Evolutionary conservation across 2,113 vertebrate genomes (phyloP), one percentile per base, ranked within the genome.

Genomic region (Salvelinus namaycush): DNA sequence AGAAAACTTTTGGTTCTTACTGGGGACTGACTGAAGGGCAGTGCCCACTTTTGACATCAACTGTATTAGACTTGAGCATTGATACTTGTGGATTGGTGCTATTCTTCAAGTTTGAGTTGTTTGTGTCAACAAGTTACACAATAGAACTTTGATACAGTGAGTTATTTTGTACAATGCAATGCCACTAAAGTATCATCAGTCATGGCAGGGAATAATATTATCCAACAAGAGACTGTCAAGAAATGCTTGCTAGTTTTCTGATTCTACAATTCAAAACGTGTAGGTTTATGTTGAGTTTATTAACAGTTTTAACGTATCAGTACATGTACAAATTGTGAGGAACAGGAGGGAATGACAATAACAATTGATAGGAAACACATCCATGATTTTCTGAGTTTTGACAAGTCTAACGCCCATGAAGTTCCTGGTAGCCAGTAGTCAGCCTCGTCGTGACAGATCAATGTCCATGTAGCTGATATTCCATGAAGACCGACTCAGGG

Each of bases 301-400:
- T 83, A 77, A 81, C 71, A 76, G 34, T 44, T 86, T 89, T 90
- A 91, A 91, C 87, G 87, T 86, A 91, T 79, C 59, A 68, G 72
- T 29, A 79, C 85, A 90, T 89, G 83, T 87, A 91, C 82, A 91
- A 89, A 84, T 74, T 59, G 75, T 18, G 65, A 78, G 70, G 75
- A 70, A 71, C 76, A 82, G 12, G 20, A 80, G 31, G 22, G 27
- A n/a, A 62, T 75, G 5, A 71, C 69, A 82, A 81, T 68, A 79
- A 75, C 60, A 81, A 39, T 62, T 8, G 34, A 34, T 27, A 34
- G 24, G 77, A 77, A 69, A 68, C 79, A 74, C 24, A 70, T 84
- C 74, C 75, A 60, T 3, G 69, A 64, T 75, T 68, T 73, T 84
- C 71, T 75, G 65, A 68, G 76, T 80, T 44, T 71, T 27, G 78